Evolutionary conservation across 2,113 vertebrate genomes (phyloP), one percentile per base, ranked within the genome.

Genomic region (Silurus meridionalis): DNA sequence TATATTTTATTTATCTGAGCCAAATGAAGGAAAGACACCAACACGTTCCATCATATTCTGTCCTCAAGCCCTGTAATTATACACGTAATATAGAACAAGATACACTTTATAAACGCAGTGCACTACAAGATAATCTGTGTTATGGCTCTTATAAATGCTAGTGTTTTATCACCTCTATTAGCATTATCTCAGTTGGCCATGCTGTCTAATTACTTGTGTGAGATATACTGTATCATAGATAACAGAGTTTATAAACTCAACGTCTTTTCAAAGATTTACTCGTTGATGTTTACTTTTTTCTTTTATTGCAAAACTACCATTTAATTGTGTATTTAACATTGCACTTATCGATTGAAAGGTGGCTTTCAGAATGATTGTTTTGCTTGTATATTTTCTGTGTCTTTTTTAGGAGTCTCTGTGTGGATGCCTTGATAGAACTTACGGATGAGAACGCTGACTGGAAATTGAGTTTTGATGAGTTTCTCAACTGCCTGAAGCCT

Each of bases 401-500:
- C 19, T 64, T 60, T 67, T 83, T 17, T 90, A 99, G 97, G 92
- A 97, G 96, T 91, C 95, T 99, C 89, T 99, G 97, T 28, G 95
- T 97, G 0, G 97, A 99, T 85, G 97, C 97, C 80, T 94, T 99
- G 87, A 98, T 99, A 0, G 97, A 98, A 90, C 94, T 99, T 14
- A 97, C 97, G 2, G 97, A 99, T 92, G 97, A 98, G 92, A 97
- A 99, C 28, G 95, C 97, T 11, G 97, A 99, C 92, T 98, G 97
- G 97, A 98, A 98, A 93, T 95, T 99, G 90, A 98, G 95, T 93
- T 97, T 98, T 87, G 95, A 91, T 13, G 97, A 99, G 92, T 99
- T 99, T 90, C 94, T 97, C 87, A 97, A 97, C 93, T 98, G 97
- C 90, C 95, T 99, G 92, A 97, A 96, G 77, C 95, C 97, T 4